Evolutionary conservation across 2,888 invertebrate genomes (phyloP).

Genomic region (Drosophila buzzatii): DNA sequence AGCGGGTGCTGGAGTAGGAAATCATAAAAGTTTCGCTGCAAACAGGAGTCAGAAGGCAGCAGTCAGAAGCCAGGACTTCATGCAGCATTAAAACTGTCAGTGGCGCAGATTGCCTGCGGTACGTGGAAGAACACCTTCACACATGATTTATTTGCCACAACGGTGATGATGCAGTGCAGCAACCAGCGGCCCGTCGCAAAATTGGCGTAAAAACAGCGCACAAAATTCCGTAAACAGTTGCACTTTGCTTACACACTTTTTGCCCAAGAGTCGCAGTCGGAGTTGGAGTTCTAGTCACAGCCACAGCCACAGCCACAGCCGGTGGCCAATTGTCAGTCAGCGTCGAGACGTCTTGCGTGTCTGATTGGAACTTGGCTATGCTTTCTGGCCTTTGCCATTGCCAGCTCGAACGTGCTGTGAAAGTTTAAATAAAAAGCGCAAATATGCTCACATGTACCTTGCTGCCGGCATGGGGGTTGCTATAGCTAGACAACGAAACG

Average conservation of each 20-base stretch:
- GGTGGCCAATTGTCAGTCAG: slow-evolving; percentile 78
- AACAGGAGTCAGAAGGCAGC: slow-evolving; percentile 32
- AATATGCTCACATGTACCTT: slow-evolving; percentile 18
- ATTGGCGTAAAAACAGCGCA: slow-evolving; percentile 68
- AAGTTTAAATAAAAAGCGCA: slow-evolving; percentile 73
- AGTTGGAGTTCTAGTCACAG: not conserved
- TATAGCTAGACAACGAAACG: not conserved
- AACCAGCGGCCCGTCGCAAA: slow-evolving; percentile 38
- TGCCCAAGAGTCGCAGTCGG: not conserved
- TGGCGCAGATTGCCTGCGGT: slow-evolving; percentile 76
- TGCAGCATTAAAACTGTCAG: slow-evolving; percentile 84
- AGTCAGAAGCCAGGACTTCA: slow-evolving; percentile 55
- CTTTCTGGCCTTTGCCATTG: slow-evolving; percentile 59
- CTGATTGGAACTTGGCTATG: slow-evolving; percentile 64
- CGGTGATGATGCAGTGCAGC: slow-evolving; percentile 68
- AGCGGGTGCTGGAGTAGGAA: slow-evolving; percentile 36
- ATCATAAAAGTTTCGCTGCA: slow-evolving; percentile 68
- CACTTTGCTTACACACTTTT: slow-evolving; percentile 47
- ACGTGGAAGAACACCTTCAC: slow-evolving; percentile 82
- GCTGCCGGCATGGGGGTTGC: not conserved
- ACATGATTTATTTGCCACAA: slow-evolving; percentile 81
- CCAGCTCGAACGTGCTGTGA: slow-evolving; percentile 71
- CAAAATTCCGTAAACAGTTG: slow-evolving; percentile 74
- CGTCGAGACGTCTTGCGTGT: slow-evolving; percentile 39
- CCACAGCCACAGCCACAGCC: slow-evolving; percentile 9